A percentile compares a stretch with the other conserved stretches of the same genome.
phyloP scores from a whole-genome alignment of 2,888 invertebrate species.

The Netelia melanura region DNA sequence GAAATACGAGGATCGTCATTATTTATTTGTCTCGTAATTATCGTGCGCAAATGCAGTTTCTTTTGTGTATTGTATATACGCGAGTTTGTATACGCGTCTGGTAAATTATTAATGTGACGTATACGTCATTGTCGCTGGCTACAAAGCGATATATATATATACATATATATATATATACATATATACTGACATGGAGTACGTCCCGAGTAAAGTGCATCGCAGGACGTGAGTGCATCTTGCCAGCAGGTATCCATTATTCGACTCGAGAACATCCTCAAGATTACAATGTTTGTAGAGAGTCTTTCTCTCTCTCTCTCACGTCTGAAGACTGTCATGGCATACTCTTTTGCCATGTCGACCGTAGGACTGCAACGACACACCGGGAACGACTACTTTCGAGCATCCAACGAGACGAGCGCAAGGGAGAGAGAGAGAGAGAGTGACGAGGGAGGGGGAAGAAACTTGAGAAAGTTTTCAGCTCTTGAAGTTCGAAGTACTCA shows the following conservation, averaged over 20 bases:
- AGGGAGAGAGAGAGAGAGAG: not conserved
- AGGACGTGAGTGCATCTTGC: constrained; percentile 10
- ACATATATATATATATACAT: not conserved
- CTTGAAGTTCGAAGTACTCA: constrained; percentile 21
- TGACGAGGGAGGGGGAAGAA: not conserved
- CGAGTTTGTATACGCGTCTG: not conserved
- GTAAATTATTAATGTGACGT: no score
- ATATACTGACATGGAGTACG: not conserved
- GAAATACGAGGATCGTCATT: constrained; percentile 20
- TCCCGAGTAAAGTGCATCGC: constrained; percentile 28
- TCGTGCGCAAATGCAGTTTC: constrained; percentile 4
- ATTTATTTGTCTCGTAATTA: constrained; percentile 21
- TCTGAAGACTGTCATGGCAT: not conserved
- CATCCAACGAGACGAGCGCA: no score
- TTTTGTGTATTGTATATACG: constrained; percentile 3
- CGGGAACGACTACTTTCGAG: constrained; percentile 37
- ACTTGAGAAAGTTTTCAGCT: constrained; percentile 39
- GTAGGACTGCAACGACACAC: constrained; percentile 15
- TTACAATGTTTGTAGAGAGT: constrained; percentile 54
- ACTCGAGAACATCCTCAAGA: constrained; percentile 48
- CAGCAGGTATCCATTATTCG: constrained; percentile 47
- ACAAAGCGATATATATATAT: not conserved
- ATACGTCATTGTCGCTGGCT: no score
- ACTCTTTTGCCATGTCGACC: not conserved
- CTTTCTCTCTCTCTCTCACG: constrained; percentile 5